These are phyloP conservation scores for Aporrectodea caliginosa DNA, from an alignment of 1,140 invertebrate species.

Conservation along the genomic window DNA sequence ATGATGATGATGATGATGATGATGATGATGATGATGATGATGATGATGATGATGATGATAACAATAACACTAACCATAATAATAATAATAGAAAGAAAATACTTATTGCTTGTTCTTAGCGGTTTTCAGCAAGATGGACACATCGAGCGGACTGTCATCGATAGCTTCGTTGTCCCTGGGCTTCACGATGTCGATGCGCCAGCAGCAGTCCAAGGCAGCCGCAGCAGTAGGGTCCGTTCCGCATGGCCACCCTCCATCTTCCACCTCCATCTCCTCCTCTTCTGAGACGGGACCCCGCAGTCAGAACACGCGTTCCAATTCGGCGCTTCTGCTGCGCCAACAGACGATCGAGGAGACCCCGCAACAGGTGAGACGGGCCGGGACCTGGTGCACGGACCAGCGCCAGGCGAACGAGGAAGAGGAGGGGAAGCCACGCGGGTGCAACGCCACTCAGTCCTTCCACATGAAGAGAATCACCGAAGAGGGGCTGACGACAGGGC, in stretches of 20 bases:
- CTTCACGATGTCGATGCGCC: constrained; percentile 24
- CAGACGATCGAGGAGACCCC: no score
- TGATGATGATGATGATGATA: constrained; percentile 3
- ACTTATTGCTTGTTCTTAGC: no score
- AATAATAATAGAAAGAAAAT: no score
- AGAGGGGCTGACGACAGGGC: not conserved
- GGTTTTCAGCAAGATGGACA: constrained; percentile 10
- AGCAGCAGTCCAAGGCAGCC: no score
- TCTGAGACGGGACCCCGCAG: not conserved
- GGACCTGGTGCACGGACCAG: no score
- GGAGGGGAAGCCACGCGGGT: no score
- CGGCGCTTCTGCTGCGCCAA: not conserved
- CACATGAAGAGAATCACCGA: not conserved
- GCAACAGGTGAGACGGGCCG: no score
- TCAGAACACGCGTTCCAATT: not conserved
- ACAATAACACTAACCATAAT: not conserved
- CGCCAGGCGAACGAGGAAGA: no score
- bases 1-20: constrained; percentile 1
- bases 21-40: constrained; percentile 3
- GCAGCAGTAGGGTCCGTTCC: not conserved
- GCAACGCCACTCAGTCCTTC: no score
- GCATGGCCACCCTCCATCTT: not conserved
- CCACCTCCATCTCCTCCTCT: not conserved
- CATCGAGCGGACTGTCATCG: constrained; percentile 25
- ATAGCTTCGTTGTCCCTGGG: constrained; percentile 17